Evolutionary conservation across 1,140 invertebrate species (phyloP), one percentile per base, ranked within the genome.

Genomic region (Rhagoletis zephyria): DNA sequence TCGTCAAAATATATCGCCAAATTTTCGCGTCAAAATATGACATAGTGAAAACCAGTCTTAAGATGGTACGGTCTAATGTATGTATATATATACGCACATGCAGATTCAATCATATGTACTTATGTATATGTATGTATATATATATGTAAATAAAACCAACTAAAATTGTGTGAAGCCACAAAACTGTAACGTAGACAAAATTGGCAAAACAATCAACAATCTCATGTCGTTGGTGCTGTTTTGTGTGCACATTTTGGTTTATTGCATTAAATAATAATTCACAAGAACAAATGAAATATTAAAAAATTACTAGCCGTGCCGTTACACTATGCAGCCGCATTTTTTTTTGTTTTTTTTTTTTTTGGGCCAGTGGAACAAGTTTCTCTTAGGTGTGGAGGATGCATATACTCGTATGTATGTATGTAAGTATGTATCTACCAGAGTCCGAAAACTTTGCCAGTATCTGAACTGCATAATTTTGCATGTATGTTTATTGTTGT

Each of bases 261-360:
- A 81, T 81, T 81, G 45, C 74, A 81, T 81, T 81, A 81, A 81
- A 81, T 81, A 81, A 56, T 81, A 81, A 81, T 56, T 81, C 30
- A 48, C 16, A 42, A 40, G 4, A n/a, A 40, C n/a, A 30, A 30
- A 67, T 67, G 6, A 67, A 30, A 67, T 67, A 67, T 67, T 67
- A 7, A 30, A 67, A 67, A 67, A 9, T n/a, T 74, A 48, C 16
- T 48, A 12, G 30, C 30, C 30, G 30, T 30, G 30, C 30, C 30
- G 30, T 16, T 48, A 74, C 70, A 45, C 45, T 16, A 67, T 67
- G 40, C 3, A 19, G 12, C 0, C 64, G 63, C n/a, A 3, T n/a
- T 19, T 30, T 30, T 30, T 30, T 30, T 30, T 30, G 0, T 30
- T 30, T 30, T 30, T 30, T 30, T 30, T 30, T 30, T 30, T 0